These are phyloP conservation scores for Phortica okadai DNA, from an alignment of 2,888 invertebrate genomes.

Conservation along the genomic window DNA sequence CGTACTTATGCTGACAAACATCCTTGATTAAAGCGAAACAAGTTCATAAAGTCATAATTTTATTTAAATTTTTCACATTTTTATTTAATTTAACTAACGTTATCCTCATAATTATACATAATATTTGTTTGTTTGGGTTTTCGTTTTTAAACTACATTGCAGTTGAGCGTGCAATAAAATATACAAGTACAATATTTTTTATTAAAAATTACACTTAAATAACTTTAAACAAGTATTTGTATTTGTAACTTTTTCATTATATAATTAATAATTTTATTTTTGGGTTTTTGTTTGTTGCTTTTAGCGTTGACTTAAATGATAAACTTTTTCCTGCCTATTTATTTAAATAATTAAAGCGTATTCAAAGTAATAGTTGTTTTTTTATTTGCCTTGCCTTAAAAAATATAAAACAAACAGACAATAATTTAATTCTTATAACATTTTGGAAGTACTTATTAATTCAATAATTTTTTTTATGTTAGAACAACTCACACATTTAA, in stretches of 20 bases:
- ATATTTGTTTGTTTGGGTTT: not conserved
- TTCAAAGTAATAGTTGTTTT: conserved; percentile 48
- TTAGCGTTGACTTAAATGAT: conserved; percentile 6
- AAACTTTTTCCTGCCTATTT: not conserved
- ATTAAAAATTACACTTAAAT: conserved; percentile 10
- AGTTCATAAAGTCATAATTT: not conserved
- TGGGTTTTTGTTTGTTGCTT: conserved; percentile 1
- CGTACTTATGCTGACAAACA: too few species aligned
- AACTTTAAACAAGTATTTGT: not conserved
- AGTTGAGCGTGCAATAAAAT: not conserved
- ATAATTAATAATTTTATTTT: not conserved
- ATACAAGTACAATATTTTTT: conserved; percentile 10
- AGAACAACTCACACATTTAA: conserved; percentile 1
- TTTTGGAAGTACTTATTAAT: conserved; percentile 20
- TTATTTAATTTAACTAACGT: conserved; percentile 16
- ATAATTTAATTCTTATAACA: not conserved
- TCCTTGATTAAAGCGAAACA: not conserved
- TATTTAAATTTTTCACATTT: conserved; percentile 8
- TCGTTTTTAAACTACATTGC: conserved; percentile 9
- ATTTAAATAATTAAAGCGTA: conserved; percentile 57
- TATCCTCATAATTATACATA: not conserved
- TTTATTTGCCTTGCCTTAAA: not conserved
- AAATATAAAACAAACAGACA: not conserved
- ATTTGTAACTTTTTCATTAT: not conserved
- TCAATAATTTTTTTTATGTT: not conserved